A percentile compares a stretch with the other conserved stretches of the same genome.
phyloP scores from a whole-genome alignment of 2,888 invertebrate genomes.

The Leucoma salicis region DNA sequence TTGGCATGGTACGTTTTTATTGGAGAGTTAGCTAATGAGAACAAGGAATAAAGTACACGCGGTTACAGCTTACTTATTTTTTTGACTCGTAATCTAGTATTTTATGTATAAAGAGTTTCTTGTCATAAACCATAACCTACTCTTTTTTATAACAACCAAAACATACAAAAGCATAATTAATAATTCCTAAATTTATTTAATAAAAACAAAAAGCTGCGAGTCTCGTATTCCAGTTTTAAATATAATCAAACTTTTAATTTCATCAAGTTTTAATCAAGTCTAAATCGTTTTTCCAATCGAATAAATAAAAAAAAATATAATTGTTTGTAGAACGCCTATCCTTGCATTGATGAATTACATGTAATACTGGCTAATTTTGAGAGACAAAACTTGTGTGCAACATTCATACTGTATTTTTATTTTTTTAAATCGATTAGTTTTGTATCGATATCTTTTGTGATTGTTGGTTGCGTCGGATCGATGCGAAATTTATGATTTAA shows the following conservation, averaged over 20 bases:
- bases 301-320: slow-evolving; percentile 54
- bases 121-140: too few relatives aligned
- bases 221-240: slow-evolving; percentile 36
- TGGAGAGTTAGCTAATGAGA: too few relatives aligned
- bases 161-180: neutral
- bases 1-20: too few relatives aligned
- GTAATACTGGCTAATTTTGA: slow-evolving; percentile 54
- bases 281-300: slow-evolving; percentile 39
- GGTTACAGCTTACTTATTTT: too few relatives aligned
- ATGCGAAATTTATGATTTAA: slow-evolving; percentile 80
- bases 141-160: neutral
- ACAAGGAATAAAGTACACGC: too few relatives aligned
- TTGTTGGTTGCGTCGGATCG: slow-evolving; percentile 76
- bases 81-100: too few relatives aligned
- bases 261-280: slow-evolving; percentile 46
- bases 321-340: slow-evolving; percentile 42
- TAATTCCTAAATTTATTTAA: slow-evolving; percentile 8
- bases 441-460: slow-evolving; percentile 77
- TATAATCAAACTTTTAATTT: slow-evolving; percentile 40
- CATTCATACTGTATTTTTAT: slow-evolving; percentile 50
- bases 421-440: slow-evolving; percentile 56
- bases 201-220: slow-evolving; percentile 6
- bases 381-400: slow-evolving; percentile 60
- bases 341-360: slow-evolving; percentile 31
- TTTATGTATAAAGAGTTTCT: too few relatives aligned